Percentiles rank a stretch among this genome's conserved stretches.
phyloP scores from a whole-genome alignment of 2,797 vertebrate species.

The Intellagama lesueurii region DNA sequence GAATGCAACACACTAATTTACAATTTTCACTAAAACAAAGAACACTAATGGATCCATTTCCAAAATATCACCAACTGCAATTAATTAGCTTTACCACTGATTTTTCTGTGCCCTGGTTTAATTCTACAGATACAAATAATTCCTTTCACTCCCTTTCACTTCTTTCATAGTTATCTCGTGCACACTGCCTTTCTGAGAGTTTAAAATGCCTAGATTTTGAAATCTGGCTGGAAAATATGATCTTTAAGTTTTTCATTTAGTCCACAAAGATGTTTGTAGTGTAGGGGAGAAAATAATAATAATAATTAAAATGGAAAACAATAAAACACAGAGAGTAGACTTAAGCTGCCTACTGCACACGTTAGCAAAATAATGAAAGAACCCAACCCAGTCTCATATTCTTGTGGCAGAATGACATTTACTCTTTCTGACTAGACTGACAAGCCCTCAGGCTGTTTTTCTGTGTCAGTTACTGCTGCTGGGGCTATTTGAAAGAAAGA shows the following conservation, averaged over 20 bases:
- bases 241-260: too few relatives aligned
- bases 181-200: background rate
- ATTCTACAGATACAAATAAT: background rate
- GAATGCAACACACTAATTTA: too few relatives aligned
- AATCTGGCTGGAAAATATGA: background rate
- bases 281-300: background rate
- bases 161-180: slow-evolving; percentile 4
- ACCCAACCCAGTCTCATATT: background rate
- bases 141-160: background rate
- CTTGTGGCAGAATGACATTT: background rate
- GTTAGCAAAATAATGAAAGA: slow-evolving; percentile 29
- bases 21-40: too few relatives aligned
- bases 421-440: background rate
- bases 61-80: too few relatives aligned
- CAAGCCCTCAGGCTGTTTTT: background rate
- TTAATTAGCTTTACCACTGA: too few relatives aligned
- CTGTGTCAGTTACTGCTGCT: background rate
- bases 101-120: background rate
- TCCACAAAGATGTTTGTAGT: accelerated
- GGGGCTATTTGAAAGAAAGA: background rate
- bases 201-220: background rate
- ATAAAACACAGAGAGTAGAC: background rate
- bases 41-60: too few relatives aligned
- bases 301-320: background rate
- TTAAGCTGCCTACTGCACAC: background rate